Evolutionary conservation across 2,888 invertebrate genomes (phyloP).

Genomic region (Actias luna): DNA sequence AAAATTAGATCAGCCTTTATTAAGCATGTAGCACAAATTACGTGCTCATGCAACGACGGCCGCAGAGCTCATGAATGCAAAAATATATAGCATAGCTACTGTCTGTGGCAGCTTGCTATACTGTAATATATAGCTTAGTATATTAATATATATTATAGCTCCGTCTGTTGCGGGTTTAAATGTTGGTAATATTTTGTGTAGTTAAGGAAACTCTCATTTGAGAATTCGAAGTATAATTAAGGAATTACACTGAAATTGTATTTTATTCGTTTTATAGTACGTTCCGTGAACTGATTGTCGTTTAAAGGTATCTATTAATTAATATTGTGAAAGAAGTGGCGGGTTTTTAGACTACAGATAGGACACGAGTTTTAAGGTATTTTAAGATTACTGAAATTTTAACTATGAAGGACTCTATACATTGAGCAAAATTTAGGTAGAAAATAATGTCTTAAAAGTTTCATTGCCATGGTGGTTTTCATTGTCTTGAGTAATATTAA

Average conservation of each 20-base stretch:
- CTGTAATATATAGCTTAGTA: too few relatives aligned
- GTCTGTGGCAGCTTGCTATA: too few relatives aligned
- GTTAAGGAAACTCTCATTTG: neutral
- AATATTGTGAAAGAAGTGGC: neutral
- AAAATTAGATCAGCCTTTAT: too few relatives aligned
- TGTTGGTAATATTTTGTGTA: neutral
- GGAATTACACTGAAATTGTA: neutral
- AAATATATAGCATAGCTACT: too few relatives aligned
- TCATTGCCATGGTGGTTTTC: neutral
- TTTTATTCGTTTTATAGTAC: neutral
- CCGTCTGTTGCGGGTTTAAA: too few relatives aligned
- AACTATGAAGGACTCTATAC: neutral
- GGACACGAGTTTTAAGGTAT: neutral
- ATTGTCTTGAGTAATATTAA: neutral
- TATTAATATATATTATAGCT: too few relatives aligned
- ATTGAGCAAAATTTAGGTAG: constrained; percentile 8
- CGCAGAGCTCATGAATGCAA: too few relatives aligned
- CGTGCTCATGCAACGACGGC: too few relatives aligned
- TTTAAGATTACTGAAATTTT: neutral
- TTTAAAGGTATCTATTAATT: neutral
- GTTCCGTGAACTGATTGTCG: neutral
- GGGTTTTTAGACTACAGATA: neutral
- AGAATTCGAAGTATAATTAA: constrained; percentile 9
- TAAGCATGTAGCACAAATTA: too few relatives aligned
- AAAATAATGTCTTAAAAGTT: neutral